Evolutionary conservation across 2,888 invertebrate genomes (phyloP), one percentile per base, ranked within the genome.

Genomic region (Aspidapion aeneum): DNA sequence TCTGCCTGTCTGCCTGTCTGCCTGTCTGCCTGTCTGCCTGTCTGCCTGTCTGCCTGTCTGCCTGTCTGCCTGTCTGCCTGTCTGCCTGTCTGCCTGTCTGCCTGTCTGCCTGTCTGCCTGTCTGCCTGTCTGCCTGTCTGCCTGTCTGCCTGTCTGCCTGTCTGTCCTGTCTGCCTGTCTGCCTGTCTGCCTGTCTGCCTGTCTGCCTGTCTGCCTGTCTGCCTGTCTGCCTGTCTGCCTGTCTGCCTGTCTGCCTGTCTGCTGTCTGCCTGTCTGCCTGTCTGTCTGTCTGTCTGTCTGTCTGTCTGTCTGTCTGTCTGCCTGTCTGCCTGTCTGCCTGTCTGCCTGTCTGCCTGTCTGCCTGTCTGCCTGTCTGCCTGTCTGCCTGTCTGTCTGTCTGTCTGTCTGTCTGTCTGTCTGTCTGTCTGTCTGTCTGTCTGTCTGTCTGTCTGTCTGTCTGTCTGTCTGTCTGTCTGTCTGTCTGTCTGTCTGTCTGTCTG

Each of bases 281-380:
- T n/a, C n/a, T n/a, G n/a, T n/a, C n/a, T n/a, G n/a, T n/a, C n/a
- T n/a, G n/a, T n/a, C n/a, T n/a, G n/a, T n/a, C n/a, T n/a, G n/a
- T n/a, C n/a, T n/a, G n/a, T n/a, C n/a, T n/a, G n/a, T n/a, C n/a
- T n/a, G n/a, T n/a, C n/a, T n/a, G n/a, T n/a, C n/a, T 52, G 52
- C 58, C 62, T 62, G 52, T 58, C 58, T 50, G 54, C 58, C 58
- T 58, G 52, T 62, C 62, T 58, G 52, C 55, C 58, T 58, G 54
- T 62, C 58, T 52, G 52, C 58, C 62, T 62, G 52, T 58, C 58
- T 50, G 54, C 58, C 58, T 58, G 52, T 62, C 62, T 58, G 57
- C 55, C 58, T 58, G 54, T 62, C n/a, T n/a, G n/a, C n/a, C n/a
- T n/a, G n/a, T n/a, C n/a, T n/a, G n/a, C n/a, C n/a, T n/a, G n/a